Conservation (phyloP, 2,797 vertebrate genomes). For the Nyctalus aviator region DNA sequence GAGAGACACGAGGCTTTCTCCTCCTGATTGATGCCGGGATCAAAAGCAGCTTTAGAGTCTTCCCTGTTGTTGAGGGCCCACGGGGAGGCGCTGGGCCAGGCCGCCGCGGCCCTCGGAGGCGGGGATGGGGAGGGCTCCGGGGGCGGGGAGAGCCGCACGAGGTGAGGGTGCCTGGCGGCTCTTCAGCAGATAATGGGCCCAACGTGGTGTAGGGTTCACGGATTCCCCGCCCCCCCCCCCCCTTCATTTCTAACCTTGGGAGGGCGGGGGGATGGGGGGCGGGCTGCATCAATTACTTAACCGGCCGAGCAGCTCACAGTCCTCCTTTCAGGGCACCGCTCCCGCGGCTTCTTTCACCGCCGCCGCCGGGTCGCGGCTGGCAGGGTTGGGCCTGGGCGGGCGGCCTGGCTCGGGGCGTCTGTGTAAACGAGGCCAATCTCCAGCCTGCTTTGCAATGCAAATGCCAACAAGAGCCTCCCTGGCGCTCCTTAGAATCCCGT, state of each 20-base stretch:
- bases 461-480: background rate
- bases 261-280: background rate
- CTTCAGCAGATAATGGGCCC: background rate
- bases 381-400: background rate
- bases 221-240: background rate
- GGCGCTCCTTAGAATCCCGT: background rate
- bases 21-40: constrained; percentile 37
- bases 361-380: background rate
- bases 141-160: background rate
- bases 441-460: background rate
- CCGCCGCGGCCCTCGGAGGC: constrained; percentile 48
- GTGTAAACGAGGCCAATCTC: background rate
- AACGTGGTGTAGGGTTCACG: background rate
- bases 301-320: background rate
- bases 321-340: constrained; percentile 25
- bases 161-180: background rate
- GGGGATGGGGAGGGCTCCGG: constrained; percentile 53
- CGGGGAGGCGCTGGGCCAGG: background rate
- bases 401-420: background rate
- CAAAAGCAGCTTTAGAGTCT: constrained; percentile 78
- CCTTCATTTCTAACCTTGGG: constrained; percentile 45
- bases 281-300: constrained; percentile 67
- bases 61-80: constrained; percentile 64
- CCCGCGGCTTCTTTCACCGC: constrained; percentile 39
- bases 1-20: background rate